These are phyloP conservation scores for Scelioninae gen. 2 DNA, from an alignment of 2,888 invertebrate genomes.

Conservation along the genomic window DNA sequence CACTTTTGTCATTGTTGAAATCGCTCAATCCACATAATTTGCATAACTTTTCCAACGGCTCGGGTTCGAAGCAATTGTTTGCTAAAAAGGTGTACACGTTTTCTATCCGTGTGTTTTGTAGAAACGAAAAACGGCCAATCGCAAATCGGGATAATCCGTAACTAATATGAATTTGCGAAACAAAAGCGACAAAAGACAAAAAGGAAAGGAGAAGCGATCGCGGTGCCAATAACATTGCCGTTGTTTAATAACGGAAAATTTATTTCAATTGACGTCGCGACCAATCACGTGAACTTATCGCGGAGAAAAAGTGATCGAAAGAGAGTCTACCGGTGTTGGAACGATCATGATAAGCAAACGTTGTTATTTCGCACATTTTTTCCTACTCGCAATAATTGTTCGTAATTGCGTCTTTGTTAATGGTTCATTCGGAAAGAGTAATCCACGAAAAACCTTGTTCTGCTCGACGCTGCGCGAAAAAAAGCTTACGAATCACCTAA, in stretches of 20 bases:
- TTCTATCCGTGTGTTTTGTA: constrained; percentile 9
- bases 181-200: too few relatives aligned
- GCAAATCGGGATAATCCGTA: too few relatives aligned
- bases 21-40: constrained; percentile 19
- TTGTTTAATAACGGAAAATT: too few relatives aligned
- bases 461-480: neutral
- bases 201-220: too few relatives aligned
- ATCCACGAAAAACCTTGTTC: neutral
- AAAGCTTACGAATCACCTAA: neutral
- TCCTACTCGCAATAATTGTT: constrained; percentile 1
- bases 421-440: neutral
- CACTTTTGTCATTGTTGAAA: constrained; percentile 36
- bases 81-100: too few relatives aligned
- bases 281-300: too few relatives aligned
- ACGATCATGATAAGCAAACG: constrained; percentile 20
- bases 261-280: too few relatives aligned
- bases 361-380: constrained; percentile 32
- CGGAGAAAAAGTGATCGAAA: neutral
- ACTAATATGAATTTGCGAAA: too few relatives aligned
- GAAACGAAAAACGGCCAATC: too few relatives aligned
- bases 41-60: constrained; percentile 19
- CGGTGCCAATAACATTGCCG: too few relatives aligned
- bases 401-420: neutral
- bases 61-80: constrained; percentile 20
- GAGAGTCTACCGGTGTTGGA: constrained; percentile 3